These are phyloP conservation scores for Hippopotamyrus pictus DNA, from an alignment of 2,797 vertebrate genomes.

Conservation along the genomic window DNA sequence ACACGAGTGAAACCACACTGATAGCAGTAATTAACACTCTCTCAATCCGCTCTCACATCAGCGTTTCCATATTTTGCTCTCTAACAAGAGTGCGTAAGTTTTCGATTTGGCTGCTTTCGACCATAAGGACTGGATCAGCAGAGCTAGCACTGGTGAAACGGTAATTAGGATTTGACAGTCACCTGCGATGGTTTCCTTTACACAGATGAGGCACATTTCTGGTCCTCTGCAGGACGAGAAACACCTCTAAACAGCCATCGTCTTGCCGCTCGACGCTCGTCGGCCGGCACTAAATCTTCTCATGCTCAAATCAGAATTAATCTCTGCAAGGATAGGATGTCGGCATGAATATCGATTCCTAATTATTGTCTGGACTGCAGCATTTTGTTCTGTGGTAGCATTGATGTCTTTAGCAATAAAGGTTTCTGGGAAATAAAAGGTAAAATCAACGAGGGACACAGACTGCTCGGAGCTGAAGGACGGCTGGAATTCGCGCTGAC, in stretches of 20 bases:
- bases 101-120: background rate
- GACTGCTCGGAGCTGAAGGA: background rate
- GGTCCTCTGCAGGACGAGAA: background rate
- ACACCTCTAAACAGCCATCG: background rate
- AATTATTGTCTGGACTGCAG: background rate
- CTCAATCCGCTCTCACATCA: background rate
- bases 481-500: background rate
- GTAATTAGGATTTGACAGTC: background rate
- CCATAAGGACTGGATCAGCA: background rate
- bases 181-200: background rate
- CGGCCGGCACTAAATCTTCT: background rate
- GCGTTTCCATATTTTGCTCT: background rate
- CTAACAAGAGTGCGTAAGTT: background rate
- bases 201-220: background rate
- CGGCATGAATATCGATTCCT: background rate
- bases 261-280: background rate
- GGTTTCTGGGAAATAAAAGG: background rate
- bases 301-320: background rate
- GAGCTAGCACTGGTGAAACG: background rate
- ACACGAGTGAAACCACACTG: background rate
- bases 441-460: background rate
- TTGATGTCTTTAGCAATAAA: background rate
- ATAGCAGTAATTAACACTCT: background rate
- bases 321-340: background rate
- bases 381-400: background rate